Conservation (phyloP, 2,888 invertebrate genomes). For the Pterobdella sp. region DNA sequence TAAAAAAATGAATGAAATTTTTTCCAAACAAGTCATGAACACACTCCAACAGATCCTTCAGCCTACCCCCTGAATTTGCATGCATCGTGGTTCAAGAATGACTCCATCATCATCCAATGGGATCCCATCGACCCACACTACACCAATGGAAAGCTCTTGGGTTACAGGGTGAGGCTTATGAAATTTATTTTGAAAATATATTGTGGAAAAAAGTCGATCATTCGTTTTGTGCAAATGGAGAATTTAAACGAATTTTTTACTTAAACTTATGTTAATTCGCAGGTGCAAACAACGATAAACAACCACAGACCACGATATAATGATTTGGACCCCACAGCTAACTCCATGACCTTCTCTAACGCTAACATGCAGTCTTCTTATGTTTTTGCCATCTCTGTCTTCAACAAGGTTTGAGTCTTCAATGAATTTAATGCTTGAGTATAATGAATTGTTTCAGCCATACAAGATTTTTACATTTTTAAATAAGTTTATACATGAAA, state of each 20-base stretch:
- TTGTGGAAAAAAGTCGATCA: too few species aligned
- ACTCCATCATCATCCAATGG: slow-evolving; percentile 32
- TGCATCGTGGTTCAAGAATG: slow-evolving; percentile 27
- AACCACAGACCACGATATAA: slow-evolving; percentile 2
- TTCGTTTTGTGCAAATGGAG: too few species aligned
- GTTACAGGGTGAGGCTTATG: slow-evolving; percentile 28
- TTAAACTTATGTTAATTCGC: background rate
- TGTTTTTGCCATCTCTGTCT: slow-evolving; percentile 10
- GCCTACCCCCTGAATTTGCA: slow-evolving; percentile 28
- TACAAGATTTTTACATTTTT: too few species aligned
- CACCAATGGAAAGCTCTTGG: slow-evolving; percentile 28
- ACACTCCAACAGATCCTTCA: slow-evolving; percentile 28
- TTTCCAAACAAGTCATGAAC: too few species aligned
- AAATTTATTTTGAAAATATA: background rate
- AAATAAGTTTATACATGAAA: too few species aligned
- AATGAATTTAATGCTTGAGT: too few species aligned
- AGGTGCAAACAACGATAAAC: slow-evolving; percentile 24
- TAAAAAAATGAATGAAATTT: too few species aligned
- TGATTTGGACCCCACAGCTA: slow-evolving; percentile 13
- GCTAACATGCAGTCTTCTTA: background rate
- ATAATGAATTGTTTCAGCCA: too few species aligned
- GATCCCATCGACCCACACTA: slow-evolving; percentile 18
- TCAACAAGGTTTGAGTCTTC: slow-evolving; percentile 14
- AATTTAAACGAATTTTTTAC: background rate
- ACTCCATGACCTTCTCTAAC: slow-evolving; percentile 22